Evolutionary conservation across 2,888 invertebrate genomes (phyloP).

Genomic region (Bellardia bayeri): DNA sequence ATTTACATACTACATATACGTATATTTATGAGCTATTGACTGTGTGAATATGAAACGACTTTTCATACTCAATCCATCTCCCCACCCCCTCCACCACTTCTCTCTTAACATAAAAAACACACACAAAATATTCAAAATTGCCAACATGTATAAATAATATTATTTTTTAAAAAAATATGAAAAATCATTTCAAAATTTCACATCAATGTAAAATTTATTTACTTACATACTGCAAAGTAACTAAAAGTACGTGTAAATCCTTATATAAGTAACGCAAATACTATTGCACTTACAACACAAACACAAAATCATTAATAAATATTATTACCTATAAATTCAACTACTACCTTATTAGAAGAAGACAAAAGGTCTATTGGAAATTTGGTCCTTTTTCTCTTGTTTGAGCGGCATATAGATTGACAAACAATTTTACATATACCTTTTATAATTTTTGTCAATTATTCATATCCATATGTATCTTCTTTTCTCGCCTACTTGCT

Average conservation of each 20-base stretch:
- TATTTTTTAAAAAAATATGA: neutral
- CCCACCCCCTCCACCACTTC: neutral
- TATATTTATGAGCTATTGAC: slow-evolving; percentile 36
- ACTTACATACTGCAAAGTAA: neutral
- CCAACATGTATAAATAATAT: slow-evolving; percentile 20
- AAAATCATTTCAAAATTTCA: slow-evolving; percentile 23
- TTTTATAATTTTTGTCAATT: no score
- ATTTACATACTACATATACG: neutral
- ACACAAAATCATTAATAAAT: neutral
- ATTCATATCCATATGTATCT: no score
- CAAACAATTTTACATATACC: no score
- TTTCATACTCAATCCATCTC: neutral
- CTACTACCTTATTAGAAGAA: neutral
- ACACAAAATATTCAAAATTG: slow-evolving; percentile 9
- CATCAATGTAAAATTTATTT: neutral
- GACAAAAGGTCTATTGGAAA: neutral
- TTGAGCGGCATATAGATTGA: no score
- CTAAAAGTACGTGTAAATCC: neutral
- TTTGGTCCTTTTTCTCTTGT: no score
- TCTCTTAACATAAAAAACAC: neutral
- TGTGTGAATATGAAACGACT: slow-evolving; percentile 1
- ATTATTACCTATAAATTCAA: neutral
- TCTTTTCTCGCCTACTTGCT: no score
- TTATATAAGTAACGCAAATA: neutral
- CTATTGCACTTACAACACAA: neutral